Evolutionary conservation across 2,888 invertebrate genomes (phyloP).

Genomic region (Neoascia interrupta): DNA sequence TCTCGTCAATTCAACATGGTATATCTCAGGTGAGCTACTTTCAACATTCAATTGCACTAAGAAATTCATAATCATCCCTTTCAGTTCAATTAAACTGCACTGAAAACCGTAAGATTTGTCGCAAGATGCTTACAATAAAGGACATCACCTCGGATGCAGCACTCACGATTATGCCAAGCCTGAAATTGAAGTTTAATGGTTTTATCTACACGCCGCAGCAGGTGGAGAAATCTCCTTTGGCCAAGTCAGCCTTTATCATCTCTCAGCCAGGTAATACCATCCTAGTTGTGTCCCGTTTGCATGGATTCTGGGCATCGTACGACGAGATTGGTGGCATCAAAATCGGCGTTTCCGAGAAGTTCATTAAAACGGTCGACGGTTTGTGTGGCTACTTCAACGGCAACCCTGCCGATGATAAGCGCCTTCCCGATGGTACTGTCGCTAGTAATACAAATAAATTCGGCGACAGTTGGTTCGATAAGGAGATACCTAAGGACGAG

Average conservation of each 20-base stretch:
- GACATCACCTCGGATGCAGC: slow-evolving; percentile 82
- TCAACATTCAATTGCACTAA: too few relatives aligned
- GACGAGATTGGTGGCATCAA: slow-evolving; percentile 85
- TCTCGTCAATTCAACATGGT: slow-evolving; percentile 85
- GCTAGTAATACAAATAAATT: slow-evolving; percentile 85
- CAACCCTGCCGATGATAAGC: slow-evolving; percentile 84
- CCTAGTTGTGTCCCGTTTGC: slow-evolving; percentile 84
- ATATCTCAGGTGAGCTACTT: slow-evolving; percentile 85
- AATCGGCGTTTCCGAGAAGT: slow-evolving; percentile 85
- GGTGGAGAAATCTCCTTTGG: slow-evolving; percentile 77
- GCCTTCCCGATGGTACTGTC: slow-evolving; percentile 84
- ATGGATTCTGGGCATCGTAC: slow-evolving; percentile 88
- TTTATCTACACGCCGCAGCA: slow-evolving; percentile 80
- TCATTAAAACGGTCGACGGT: slow-evolving; percentile 85
- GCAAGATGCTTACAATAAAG: slow-evolving; percentile 83
- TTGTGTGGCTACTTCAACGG: slow-evolving; percentile 90
- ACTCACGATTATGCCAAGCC: slow-evolving; percentile 81
- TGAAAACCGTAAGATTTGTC: slow-evolving; percentile 81
- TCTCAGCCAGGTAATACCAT: slow-evolving; percentile 86
- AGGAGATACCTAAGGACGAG: slow-evolving; percentile 75
- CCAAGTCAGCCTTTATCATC: slow-evolving; percentile 83
- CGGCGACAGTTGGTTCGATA: slow-evolving; percentile 87
- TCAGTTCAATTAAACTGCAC: slow-evolving; percentile 81
- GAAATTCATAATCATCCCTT: slow-evolving; percentile 80
- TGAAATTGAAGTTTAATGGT: slow-evolving; percentile 85